A percentile compares a stretch with the other conserved stretches of the same genome.
Evolutionary conservation across 2,113 vertebrate species (phyloP).

Genomic region (Erinaceus europaeus): DNA sequence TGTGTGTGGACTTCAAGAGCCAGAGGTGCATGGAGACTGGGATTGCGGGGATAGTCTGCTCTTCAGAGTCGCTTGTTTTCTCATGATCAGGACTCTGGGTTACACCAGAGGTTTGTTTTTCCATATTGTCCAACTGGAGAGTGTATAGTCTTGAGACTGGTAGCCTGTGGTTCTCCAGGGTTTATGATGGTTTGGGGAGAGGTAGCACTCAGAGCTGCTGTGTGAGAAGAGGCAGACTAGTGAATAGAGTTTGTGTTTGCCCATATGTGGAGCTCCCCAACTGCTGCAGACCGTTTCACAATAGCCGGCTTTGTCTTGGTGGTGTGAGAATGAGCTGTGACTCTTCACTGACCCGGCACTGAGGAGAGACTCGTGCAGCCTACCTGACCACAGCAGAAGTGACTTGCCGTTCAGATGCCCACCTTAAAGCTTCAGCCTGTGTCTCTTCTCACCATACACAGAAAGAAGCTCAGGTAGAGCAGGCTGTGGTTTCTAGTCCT

Average conservation of each 20-base stretch:
- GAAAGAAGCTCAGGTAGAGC: neutral
- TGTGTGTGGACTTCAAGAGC: neutral
- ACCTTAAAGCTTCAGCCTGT: too few species aligned
- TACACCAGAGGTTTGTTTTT: neutral
- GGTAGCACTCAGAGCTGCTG: too few species aligned
- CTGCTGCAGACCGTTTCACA: fast-evolving
- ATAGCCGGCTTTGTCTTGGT: neutral
- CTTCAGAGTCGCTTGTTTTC: too few species aligned
- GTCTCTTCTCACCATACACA: neutral
- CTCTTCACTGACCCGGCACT: neutral
- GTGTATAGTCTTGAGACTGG: neutral
- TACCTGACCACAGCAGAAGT: neutral
- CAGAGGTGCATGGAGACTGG: too few species aligned
- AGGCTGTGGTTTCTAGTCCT: neutral
- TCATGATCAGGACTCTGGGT: neutral
- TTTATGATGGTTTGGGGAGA: too few species aligned
- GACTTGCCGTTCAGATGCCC: too few species aligned
- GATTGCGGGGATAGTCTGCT: too few species aligned
- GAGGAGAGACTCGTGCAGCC: neutral
- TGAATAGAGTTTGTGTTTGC: too few species aligned
- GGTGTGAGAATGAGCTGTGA: too few species aligned
- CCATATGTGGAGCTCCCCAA: too few species aligned
- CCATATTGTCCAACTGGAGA: neutral
- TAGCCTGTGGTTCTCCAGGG: too few species aligned
- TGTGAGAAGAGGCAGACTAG: too few species aligned